These are phyloP conservation scores for Vombatus ursinus DNA, from an alignment of 2,113 vertebrate genomes.

Conservation along the genomic window DNA sequence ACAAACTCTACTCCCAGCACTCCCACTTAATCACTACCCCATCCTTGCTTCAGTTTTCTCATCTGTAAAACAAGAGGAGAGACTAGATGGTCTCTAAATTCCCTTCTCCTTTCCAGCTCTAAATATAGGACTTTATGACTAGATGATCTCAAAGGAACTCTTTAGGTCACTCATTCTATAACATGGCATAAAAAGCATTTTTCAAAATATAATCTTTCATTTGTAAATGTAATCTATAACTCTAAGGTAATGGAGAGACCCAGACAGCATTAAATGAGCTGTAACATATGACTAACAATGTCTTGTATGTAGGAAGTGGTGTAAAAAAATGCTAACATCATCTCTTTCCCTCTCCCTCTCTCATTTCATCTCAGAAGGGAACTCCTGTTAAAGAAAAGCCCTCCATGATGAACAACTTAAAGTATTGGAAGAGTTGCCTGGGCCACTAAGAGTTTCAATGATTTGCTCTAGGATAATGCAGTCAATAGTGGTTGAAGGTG, in stretches of 20 bases:
- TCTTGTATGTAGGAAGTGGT: neutral
- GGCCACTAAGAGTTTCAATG: neutral
- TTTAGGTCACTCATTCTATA: neutral
- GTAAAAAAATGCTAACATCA: no score
- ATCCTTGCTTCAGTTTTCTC: neutral
- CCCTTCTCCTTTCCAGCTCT: neutral
- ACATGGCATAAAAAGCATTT: neutral
- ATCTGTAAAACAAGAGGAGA: neutral
- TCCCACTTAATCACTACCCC: neutral
- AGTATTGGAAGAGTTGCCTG: neutral
- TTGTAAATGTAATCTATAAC: neutral
- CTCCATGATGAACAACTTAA: neutral
- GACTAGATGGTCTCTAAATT: neutral
- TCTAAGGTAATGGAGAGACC: neutral
- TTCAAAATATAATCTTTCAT: neutral
- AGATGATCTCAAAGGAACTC: neutral
- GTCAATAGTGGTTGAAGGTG: neutral
- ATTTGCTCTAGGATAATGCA: neutral
- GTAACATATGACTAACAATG: neutral
- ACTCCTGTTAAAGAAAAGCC: neutral
- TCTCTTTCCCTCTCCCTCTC: neutral
- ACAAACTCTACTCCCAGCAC: neutral
- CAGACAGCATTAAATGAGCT: neutral
- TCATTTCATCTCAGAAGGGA: neutral
- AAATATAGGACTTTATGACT: neutral